phyloP scores from a whole-genome alignment of 2,888 invertebrate genomes.

The Micoletzkya japonica region DNA sequence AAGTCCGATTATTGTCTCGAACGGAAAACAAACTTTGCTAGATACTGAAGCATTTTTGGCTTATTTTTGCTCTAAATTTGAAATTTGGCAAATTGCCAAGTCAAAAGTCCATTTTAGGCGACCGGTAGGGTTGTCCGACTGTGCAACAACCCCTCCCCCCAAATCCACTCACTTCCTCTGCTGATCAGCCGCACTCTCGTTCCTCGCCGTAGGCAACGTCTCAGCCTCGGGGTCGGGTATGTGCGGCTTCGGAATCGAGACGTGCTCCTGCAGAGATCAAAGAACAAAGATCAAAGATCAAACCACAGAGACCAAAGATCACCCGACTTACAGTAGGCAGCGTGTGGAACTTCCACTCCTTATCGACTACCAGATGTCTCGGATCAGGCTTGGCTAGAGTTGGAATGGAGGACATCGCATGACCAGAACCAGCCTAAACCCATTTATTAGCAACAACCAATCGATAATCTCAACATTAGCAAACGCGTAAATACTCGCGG shows the following conservation, averaged over 20 bases:
- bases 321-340: slow-evolving; percentile 41
- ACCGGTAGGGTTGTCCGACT: too few species aligned
- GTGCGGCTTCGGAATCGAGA: slow-evolving; percentile 46
- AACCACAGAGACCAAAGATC: not conserved
- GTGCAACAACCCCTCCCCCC: not conserved
- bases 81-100: too few species aligned
- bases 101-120: too few species aligned
- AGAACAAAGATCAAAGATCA: slow-evolving; percentile 12
- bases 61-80: too few species aligned
- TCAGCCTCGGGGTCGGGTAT: slow-evolving; percentile 52
- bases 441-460: not conserved
- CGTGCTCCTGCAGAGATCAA: slow-evolving; percentile 47
- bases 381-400: slow-evolving; percentile 24
- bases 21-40: too few species aligned
- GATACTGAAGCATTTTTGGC: too few species aligned
- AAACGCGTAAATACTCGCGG: too few species aligned
- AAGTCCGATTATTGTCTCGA: too few species aligned
- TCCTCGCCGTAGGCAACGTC: slow-evolving; percentile 37
- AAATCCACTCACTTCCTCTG: slow-evolving; percentile 14
- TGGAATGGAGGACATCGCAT: slow-evolving; percentile 23
- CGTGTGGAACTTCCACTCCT: slow-evolving; percentile 46
- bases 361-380: slow-evolving; percentile 31
- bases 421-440: not conserved
- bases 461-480: not conserved
- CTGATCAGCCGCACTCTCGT: slow-evolving; percentile 18